Evolutionary conservation across 92 coral and sea anemone species (phyloP), one percentile per base, ranked within the genome.

Genomic region (Actinostola sp.): DNA sequence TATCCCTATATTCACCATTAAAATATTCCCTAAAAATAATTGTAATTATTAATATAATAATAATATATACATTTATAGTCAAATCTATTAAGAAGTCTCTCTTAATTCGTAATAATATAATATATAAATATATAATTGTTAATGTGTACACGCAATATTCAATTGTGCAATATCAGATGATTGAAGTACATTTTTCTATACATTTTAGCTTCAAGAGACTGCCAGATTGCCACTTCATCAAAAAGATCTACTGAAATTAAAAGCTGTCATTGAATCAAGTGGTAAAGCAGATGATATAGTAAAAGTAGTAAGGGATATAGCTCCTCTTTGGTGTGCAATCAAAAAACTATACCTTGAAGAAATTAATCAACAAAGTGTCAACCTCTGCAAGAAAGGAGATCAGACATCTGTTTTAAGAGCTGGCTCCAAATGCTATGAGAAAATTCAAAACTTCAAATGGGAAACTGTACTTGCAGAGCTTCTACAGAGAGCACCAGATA

Each of bases 331-430:
- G 60, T 53, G 30, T 53, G 43, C 65, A 26, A 29, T 59, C 9
- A 59, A 34, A 59, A 59, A 59, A 59, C 58, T 61, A 12, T 33
- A 74, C 62, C 17, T 74, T n/a, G 38, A 74, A 12, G 70, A 61
- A 30, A 43, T 74, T 1, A 46, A 42, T 42, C 43, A 74, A 55
- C 80, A 74, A 57, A 60, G 70, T 25, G 43, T 31, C 28, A 7
- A 32, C 20, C 57, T 74, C 15, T 74, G 71, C 29, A 62, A 74
- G 26, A 74, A 44, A 32, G 62, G 62, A 28, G 80, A 61, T 30
- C 30, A 59, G 20, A 51, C 71, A 29, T 74, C 80, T 61, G 71
- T 74, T 63, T 74, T 74, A 49, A 28, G 80, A 61, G 71, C 59
- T 45, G 70, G 62, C 17, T 60, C 70, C 0, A 48, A 60, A 24